These are phyloP conservation scores for Chloroclysta siterata DNA, from an alignment of 2,888 invertebrate species.

Conservation along the genomic window DNA sequence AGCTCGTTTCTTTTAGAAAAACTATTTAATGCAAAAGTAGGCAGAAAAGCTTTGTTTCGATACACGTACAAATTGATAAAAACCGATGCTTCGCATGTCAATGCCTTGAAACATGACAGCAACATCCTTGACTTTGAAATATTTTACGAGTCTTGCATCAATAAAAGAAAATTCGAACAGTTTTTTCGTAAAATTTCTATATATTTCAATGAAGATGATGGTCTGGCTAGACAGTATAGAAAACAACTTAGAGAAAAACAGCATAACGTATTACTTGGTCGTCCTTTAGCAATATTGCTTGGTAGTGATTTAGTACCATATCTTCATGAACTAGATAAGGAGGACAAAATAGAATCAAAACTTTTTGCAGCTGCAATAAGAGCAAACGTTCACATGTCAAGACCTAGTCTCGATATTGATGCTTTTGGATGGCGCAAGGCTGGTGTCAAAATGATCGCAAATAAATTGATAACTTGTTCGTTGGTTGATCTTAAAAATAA, in stretches of 20 bases:
- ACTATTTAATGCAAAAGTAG: conserved; percentile 53
- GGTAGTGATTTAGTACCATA: conserved; percentile 33
- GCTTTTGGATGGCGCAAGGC: conserved; percentile 50
- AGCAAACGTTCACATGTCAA: conserved; percentile 55
- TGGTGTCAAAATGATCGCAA: conserved; percentile 62
- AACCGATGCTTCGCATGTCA: conserved; percentile 59
- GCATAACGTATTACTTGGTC: conserved; percentile 36
- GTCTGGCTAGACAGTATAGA: conserved; percentile 46
- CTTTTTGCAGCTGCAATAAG: conserved; percentile 51
- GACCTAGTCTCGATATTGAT: conserved; percentile 52
- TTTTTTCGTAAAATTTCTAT: conserved; percentile 56
- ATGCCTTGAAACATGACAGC: conserved; percentile 61
- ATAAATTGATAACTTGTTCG: conserved; percentile 51
- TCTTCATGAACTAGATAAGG: conserved; percentile 39
- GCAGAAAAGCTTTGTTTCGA: conserved; percentile 55
- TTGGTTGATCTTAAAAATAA: conserved; percentile 43
- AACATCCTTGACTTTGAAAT: conserved; percentile 42
- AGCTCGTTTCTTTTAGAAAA: conserved; percentile 46
- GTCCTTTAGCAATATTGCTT: conserved; percentile 31
- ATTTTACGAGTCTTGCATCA: conserved; percentile 29
- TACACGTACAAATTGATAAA: conserved; percentile 53
- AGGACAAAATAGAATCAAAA: conserved; percentile 30
- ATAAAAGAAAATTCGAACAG: conserved; percentile 33
- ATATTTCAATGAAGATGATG: conserved; percentile 61
- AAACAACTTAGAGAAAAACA: conserved; percentile 27